Base-by-base conservation (phyloP, 1,140 invertebrate genomes). In the Monomorium pharaonis region DNA sequence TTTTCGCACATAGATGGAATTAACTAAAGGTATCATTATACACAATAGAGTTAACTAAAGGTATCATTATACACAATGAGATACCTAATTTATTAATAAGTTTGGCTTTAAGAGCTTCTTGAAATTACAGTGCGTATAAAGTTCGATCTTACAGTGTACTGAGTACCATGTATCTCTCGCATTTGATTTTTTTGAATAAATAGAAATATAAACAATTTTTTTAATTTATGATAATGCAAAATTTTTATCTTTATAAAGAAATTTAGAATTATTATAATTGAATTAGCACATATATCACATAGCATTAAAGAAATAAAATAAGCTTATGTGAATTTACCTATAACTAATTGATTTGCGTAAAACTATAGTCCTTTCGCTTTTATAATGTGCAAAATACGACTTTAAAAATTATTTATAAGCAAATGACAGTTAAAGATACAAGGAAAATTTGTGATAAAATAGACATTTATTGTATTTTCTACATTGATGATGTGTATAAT, bases 131-230 rank as follows among this genome's bases (percentile, higher is more conserved):
- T 0, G 14, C 14, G n/a, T 78, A 10, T 21, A 14, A 78, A 44
- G 63, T 63, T 65, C 24, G 2, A 51, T n/a, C n/a, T n/a, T n/a
- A n/a, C n/a, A n/a, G n/a, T n/a, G n/a, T n/a, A n/a, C n/a, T n/a
- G n/a, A n/a, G n/a, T n/a, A n/a, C n/a, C n/a, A n/a, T n/a, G n/a
- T n/a, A n/a, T n/a, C n/a, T n/a, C n/a, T 21, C 16, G n/a, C 7
- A 78, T 78, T 78, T 62, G 16, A 44, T n/a, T 65, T 16, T 62
- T 63, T 30, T 27, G 5, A 67, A 51, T 21, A 78, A 78, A n/a
- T 27, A 2, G 4, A 47, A 65, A 37, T 78, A 37, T 2, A 44
- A n/a, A 30, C 1, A n/a, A 63, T 27, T 44, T 77, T 14, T 44
- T 24, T 16, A 47, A 47, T 67, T 60, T 65, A 42, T n/a, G 24